Percentiles rank a stretch among this genome's conserved stretches.
Evolutionary conservation across 2,797 vertebrate genomes (phyloP).

Genomic region (Tamandua tetradactyla): DNA sequence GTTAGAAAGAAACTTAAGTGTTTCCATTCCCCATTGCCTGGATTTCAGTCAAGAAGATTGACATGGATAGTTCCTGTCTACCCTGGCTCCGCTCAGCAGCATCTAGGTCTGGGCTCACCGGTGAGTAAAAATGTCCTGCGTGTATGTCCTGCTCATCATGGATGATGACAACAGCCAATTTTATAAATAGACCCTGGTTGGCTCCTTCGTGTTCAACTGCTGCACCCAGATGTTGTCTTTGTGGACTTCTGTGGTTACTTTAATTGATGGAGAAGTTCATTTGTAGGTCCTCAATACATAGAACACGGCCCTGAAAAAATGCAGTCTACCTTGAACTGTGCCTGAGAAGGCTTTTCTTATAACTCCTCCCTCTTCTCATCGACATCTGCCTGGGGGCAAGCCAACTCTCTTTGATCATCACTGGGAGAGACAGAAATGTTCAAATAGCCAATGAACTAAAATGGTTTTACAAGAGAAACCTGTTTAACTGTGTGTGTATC

Average conservation of each 20-base stretch:
- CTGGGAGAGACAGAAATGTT: background rate
- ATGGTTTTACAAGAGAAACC: background rate
- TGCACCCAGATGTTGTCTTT: background rate
- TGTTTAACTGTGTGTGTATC: background rate
- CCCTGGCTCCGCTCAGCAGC: background rate
- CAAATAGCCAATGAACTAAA: background rate
- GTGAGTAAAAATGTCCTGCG: background rate
- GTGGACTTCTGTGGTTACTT: conserved; percentile 17
- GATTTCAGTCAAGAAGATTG: conserved; percentile 53
- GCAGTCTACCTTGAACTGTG: background rate
- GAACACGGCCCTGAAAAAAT: background rate
- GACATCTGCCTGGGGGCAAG: background rate
- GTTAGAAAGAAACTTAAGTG: background rate
- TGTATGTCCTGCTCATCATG: background rate
- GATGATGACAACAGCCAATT: background rate
- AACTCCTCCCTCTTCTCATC: background rate
- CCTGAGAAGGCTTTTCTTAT: background rate
- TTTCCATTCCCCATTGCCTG: background rate
- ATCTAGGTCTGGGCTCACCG: background rate
- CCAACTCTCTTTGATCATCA: background rate
- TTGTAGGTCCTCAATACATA: background rate
- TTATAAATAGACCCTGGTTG: background rate
- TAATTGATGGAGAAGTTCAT: background rate
- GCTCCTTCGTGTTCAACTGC: conserved; percentile 9
- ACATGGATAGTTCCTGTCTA: background rate